Evolutionary conservation across 2,797 vertebrate species (phyloP), one percentile per base, ranked within the genome.

Genomic region (Darevskia nairensis): DNA sequence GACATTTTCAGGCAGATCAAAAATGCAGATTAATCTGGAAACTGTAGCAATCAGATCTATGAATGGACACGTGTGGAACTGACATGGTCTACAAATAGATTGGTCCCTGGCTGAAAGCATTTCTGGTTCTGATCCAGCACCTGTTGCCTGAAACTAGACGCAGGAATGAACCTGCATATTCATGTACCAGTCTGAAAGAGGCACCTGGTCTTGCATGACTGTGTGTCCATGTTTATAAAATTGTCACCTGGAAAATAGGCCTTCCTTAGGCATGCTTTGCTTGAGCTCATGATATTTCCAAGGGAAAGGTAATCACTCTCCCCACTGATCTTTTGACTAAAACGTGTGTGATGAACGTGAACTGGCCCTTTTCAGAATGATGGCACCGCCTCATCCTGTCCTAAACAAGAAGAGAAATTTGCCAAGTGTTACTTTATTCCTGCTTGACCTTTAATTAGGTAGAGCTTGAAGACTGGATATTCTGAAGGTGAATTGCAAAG

Each of bases 401-500:
- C 90, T 0, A 91, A 92, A 91, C 44, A 92, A 41, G 72, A 66
- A 91, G 27, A 90, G 84, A 94, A 91, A 94, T 90, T 77, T 93
- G 75, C 84, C 50, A 87, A 78, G 61, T 77, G 72, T 92, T 88
- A 79, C 81, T 93, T 92, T 82, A 77, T 83, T 94, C 90, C 75
- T 85, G 13, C 29, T 89, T 90, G 82, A 93, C 89, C 90, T 94
- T 95, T 91, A 80, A 84, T 75, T 27, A 93, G 91, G 64, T 87
- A 91, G n/a, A 32, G 32, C 91, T 93, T 92, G 88, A 94, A 93
- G 80, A 59, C 84, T 86, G 89, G 93, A 86, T 91, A 90, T 44
- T 89, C 72, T 89, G 89, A 76, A 86, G 89, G 55, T 87, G 89
- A 90, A 86, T 89, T 80, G 86, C 46, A 91, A 92, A 95, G 84